Conservation (phyloP, 2,113 vertebrate species). For the Dasypus novemcinctus region DNA sequence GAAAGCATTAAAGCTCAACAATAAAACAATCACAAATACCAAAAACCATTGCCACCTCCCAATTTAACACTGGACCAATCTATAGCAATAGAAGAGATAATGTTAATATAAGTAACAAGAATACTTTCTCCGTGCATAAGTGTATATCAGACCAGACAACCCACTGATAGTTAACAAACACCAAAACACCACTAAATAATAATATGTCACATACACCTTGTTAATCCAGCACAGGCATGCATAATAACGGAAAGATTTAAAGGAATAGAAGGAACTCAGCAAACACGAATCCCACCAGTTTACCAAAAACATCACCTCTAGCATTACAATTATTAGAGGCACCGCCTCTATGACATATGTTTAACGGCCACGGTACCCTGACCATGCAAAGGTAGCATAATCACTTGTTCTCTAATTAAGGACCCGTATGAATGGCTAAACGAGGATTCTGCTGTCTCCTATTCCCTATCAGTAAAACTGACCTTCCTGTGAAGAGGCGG, state of each 20-base stretch:
- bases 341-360: constrained; percentile 68
- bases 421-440: constrained; percentile 78
- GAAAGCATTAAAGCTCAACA: background rate
- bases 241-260: background rate
- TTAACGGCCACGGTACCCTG: constrained; percentile 78
- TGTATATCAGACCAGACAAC: background rate
- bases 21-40: background rate
- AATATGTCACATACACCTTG: too few species aligned
- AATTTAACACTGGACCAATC: background rate
- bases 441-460: constrained; percentile 71
- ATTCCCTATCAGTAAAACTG: constrained; percentile 72
- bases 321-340: constrained; percentile 62
- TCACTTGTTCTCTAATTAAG: constrained; percentile 79
- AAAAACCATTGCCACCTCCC: background rate
- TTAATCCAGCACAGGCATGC: constrained; percentile 52
- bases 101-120: background rate
- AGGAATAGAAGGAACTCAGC: constrained; percentile 77
- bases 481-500: constrained; percentile 74
- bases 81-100: background rate
- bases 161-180: background rate
- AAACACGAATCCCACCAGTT: constrained; percentile 71
- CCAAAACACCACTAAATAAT: too few species aligned
- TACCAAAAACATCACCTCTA: constrained; percentile 79
- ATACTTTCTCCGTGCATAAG: background rate
- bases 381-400: constrained; percentile 80